Base-by-base conservation (phyloP, 2,113 vertebrate genomes). In the Diadophis punctatus region DNA sequence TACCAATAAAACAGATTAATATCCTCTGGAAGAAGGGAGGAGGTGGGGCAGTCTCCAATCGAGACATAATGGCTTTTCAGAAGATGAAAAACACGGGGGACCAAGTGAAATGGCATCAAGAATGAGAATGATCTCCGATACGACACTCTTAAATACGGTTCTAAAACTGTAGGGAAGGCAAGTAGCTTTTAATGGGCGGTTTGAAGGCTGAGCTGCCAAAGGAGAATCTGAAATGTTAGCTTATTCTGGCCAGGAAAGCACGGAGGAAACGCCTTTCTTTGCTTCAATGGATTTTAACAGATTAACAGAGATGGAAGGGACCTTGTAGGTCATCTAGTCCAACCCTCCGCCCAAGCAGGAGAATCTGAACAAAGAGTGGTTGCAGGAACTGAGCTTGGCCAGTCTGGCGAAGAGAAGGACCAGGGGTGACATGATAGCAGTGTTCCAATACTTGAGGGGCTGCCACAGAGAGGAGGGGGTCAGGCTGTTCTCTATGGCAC, bases 1-100 rank as follows among this genome's bases (percentile, higher is more conserved):
- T 95, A 96, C 96, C 97, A 97, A 97, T 97, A 98, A 97, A 97
- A 95, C 94, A 97, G 96, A 97, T 98, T 97, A 97, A 97, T 97
- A 96, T 96, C 95, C 94, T 95, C 3, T 94, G 96, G 97, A 97
- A 97, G 95, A 96, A 94, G 90, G 93, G 96, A 96, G 95, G 95
- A 96, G 97, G 97, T 94, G 95, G 96, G 96, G 95, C 97, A 97
- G 96, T 97, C 96, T 97, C 95, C 97, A 97, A 96, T 96, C 96
- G 92, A 0, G 89, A 95, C 96, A 97, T 97, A 98, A 97, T 97
- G 97, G 97, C 96, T 97, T 94, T 96, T 96, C 94, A 93, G 74
- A 94, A 95, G 96, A 95, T 94, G 93, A 96, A 96, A 96, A 95
- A 91, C 94, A 90, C 93, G 3, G 43, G 94, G 94, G 93, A 94